phyloP scores from a whole-genome alignment of 2,113 vertebrate species.

The Serilophus lunatus region DNA sequence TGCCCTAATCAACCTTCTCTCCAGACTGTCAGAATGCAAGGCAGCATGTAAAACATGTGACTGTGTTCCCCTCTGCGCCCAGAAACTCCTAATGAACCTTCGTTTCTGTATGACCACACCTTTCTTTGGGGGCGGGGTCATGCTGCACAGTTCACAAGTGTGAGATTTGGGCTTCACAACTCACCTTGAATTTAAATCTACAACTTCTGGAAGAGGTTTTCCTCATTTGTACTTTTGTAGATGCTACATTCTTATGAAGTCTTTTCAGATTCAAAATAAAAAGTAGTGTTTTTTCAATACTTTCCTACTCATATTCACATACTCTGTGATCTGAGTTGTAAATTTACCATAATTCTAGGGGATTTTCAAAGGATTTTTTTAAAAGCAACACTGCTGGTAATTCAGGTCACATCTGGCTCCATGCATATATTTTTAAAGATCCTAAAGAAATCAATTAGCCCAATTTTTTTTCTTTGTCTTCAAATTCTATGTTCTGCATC shows the following conservation, averaged over 20 bases:
- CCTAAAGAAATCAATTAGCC: not conserved
- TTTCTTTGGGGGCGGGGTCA: not conserved
- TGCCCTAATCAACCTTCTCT: not conserved
- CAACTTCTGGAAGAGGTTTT: not conserved
- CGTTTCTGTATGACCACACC: not conserved
- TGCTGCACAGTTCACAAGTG: not conserved
- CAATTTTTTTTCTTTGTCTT: not conserved
- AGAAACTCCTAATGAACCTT: not conserved
- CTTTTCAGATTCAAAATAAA: not conserved
- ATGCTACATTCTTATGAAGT: not conserved
- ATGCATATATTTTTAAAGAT: not conserved
- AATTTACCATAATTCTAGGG: not conserved
- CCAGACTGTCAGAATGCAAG: not conserved
- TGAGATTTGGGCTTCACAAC: fast-evolving
- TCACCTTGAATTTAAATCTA: not conserved
- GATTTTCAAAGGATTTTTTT: not conserved
- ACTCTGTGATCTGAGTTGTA: not conserved
- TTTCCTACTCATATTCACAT: not conserved
- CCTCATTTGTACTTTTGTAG: not conserved
- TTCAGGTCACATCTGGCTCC: not conserved
- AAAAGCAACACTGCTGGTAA: not conserved
- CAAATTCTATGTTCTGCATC: not conserved
- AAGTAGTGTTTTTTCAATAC: not conserved
- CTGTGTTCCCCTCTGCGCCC: not conserved
- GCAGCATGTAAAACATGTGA: not conserved